A percentile compares a stretch with the other conserved stretches of the same genome.
Evolutionary conservation across 2,797 vertebrate genomes (phyloP).

Genomic region (Melopsittacus undulatus): DNA sequence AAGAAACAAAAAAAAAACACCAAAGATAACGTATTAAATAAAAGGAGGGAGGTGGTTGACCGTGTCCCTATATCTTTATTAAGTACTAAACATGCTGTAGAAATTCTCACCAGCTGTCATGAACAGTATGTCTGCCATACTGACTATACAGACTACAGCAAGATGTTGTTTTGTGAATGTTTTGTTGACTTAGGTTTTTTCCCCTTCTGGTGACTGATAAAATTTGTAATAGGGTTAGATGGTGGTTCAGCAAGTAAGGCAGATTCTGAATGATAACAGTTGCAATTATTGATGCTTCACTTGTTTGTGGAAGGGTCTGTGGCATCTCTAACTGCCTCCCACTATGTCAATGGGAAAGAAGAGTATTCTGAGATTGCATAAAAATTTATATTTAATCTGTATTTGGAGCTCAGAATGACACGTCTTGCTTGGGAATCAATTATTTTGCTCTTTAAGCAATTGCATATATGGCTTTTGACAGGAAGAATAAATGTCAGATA

Average conservation of each 20-base stretch:
- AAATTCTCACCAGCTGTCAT: not conserved
- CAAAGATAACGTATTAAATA: not conserved
- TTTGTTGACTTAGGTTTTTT: not conserved
- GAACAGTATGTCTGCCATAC: not conserved
- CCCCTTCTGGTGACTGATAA: not conserved
- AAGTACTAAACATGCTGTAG: not conserved
- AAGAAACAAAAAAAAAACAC: not conserved
- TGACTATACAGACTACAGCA: not conserved
- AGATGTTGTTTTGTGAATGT: not conserved
- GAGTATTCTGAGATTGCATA: not conserved
- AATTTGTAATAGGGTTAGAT: not conserved
- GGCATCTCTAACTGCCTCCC: not conserved
- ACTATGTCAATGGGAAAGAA: not conserved
- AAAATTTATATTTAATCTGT: not conserved
- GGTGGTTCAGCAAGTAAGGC: not conserved
- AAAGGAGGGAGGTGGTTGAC: not conserved
- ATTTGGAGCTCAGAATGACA: not conserved
- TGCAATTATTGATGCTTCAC: not conserved
- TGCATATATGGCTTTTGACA: not conserved
- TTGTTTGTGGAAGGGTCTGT: not conserved
- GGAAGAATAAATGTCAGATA: not conserved
- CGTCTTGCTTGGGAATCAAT: not conserved
- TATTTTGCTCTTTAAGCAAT: not conserved
- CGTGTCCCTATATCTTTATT: not conserved
- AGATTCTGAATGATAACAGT: not conserved